Percentiles rank a stretch among this genome's conserved stretches.
phyloP scores from a whole-genome alignment of 2,888 invertebrate species.

The Rotaria sp. region DNA sequence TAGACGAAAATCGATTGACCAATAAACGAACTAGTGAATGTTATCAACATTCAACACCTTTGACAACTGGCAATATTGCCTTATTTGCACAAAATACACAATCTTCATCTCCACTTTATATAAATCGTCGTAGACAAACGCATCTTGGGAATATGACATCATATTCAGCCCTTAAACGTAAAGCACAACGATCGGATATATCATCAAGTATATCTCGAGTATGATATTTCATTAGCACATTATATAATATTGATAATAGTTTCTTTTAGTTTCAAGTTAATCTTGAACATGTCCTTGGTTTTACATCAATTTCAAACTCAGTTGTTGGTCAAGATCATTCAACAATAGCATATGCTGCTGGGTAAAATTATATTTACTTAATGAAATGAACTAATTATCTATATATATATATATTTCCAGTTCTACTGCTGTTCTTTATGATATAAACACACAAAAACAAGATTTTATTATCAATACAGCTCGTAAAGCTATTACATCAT shows the following conservation, averaged over 20 bases:
- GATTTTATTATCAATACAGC: constrained; percentile 73
- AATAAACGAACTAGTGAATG: background rate
- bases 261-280: constrained; percentile 32
- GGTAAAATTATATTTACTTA: background rate
- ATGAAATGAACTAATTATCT: too few species aligned
- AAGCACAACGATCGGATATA: constrained; percentile 22
- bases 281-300: constrained; percentile 38
- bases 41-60: constrained; percentile 13
- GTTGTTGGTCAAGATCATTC: constrained; percentile 29
- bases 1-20: background rate
- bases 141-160: constrained; percentile 16
- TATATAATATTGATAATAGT: background rate
- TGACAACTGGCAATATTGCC: constrained; percentile 7
- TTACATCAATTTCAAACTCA: constrained; percentile 36
- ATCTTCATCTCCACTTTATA: background rate
- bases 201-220: background rate
- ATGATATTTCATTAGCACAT: background rate
- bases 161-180: constrained; percentile 18
- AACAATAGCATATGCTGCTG: constrained; percentile 39
- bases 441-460: constrained; percentile 53
- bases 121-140: background rate
- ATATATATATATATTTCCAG: background rate
- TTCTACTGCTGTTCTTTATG: constrained; percentile 32
- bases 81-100: background rate
- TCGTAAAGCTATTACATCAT: constrained; percentile 81